Base-by-base conservation (phyloP, 1,140 invertebrate genomes). In the Diorhabda elongata region DNA sequence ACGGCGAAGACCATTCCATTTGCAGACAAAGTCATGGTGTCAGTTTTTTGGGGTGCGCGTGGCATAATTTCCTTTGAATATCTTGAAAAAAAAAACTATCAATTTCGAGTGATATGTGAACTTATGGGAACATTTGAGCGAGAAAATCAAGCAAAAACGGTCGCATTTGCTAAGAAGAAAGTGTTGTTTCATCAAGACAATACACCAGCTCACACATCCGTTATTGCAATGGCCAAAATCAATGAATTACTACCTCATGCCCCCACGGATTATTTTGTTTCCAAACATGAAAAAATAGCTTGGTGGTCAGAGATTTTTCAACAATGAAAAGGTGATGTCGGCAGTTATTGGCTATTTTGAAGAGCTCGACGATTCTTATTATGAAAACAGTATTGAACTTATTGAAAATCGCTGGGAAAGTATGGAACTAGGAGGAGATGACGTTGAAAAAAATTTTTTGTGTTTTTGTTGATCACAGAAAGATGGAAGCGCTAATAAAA, bases 81-180 rank as follows among this genome's bases (percentile, higher is more conserved):
- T 77, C 80, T 85, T 80, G 76, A 81, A 79, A 81, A 74, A 79
- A 11, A 11, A 74, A 75, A 77, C 78, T 75, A 78, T 81, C 79
- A 75, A 83, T 82, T 73, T 82, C 71, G 68, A 74, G 77, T 75
- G 76, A 62, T 78, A 72, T 72, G 69, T 78, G 72, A 72, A 73
- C 72, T 71, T 73, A 67, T 74, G 75, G 71, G 70, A 72, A 81
- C 77, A 9, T 52, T 52, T 81, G 75, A 78, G 77, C 67, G 64
- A 11, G 45, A 67, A 75, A 75, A 69, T 75, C 75, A 63, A 66
- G 70, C 64, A 73, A 74, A 80, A 74, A 74, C 66, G 75, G 69
- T 63, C 75, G 71, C 71, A 75, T 75, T 73, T 78, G 69, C 41
- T 67, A 73, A 76, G 71, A 80, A 80, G 64, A 81, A 79, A 73